Evolutionary conservation across 2,888 invertebrate species (phyloP).

Genomic region (Alviniconcha strummeri): DNA sequence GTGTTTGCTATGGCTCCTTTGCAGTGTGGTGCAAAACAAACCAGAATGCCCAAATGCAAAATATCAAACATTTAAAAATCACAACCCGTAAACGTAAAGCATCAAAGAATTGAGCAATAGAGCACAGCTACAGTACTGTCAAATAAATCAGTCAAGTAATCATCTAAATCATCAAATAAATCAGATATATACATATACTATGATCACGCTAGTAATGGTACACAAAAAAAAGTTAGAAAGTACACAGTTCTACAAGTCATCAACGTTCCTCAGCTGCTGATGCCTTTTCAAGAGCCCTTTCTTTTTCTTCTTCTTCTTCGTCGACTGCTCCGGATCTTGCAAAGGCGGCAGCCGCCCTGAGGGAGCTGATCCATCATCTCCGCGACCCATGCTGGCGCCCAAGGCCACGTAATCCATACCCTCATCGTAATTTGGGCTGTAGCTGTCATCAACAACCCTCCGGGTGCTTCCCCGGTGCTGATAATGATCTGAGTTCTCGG

Average conservation of each 20-base stretch:
- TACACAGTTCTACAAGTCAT: neutral
- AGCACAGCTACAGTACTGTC: too few species aligned
- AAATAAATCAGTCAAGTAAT: too few species aligned
- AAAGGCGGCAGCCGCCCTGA: conserved; percentile 34
- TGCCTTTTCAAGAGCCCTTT: conserved; percentile 38
- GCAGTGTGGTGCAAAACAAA: neutral
- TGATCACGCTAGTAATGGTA: too few species aligned
- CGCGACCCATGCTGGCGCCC: conserved; percentile 1
- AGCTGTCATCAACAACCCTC: neutral
- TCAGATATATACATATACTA: too few species aligned
- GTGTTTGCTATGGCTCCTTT: neutral
- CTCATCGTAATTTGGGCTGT: conserved; percentile 16
- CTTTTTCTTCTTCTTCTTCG: conserved; percentile 36
- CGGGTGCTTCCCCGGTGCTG: neutral
- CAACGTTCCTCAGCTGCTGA: neutral
- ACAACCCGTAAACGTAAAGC: neutral
- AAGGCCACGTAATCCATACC: conserved; percentile 30
- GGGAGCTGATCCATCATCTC: neutral
- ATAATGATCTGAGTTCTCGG: neutral
- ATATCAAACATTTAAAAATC: neutral
- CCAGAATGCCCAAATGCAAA: neutral
- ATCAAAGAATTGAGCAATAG: too few species aligned
- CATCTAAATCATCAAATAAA: too few species aligned
- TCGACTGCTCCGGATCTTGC: conserved; percentile 14
- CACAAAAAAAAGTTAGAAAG: too few species aligned